Base-by-base conservation (phyloP, 2,797 vertebrate species). In the Myotis vivesi region DNA sequence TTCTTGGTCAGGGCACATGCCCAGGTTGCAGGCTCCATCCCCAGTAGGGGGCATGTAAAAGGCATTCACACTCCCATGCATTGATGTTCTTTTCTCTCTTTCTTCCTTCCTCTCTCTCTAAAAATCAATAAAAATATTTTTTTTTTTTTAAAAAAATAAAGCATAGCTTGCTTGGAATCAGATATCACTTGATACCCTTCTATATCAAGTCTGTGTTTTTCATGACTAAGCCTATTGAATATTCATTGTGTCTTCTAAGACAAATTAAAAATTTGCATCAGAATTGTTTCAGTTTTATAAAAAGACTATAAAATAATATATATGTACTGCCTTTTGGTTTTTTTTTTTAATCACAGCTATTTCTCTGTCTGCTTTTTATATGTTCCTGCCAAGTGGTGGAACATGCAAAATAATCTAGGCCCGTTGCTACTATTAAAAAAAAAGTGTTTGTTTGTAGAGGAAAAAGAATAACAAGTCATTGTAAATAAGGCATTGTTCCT, bases 291-390 rank as follows among this genome's bases (percentile, higher is more conserved):
- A 80, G 36, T 95, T 94, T 93, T 85, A 57, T 49, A 90, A 84
- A 64, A 92, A 91, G 89, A 55, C 51, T 2, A 11, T 76, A 90
- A 69, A 92, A 81, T 85, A 79, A 64, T 3, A 22, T 66, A 91
- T 76, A 71, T 73, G 81, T 94, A 80, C 95, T 96, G 80, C 90
- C 91, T 96, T 93, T n/a, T n/a, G 33, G 88, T 90, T 91, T 92
- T 89, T 92, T 22, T 49, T 75, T 62, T 6, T n/a, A n/a, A 82
- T 72, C 38, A 30, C 25, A 59, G 85, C 33, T 66, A 22, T 92
- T 95, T 95, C 53, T 95, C 95, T 85, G 77, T 95, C 92, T 89
- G 93, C 4, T 97, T 97, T 95, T 93, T 72, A 49, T 57, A 33
- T 33, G 46, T 94, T 90, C 66, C 51, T 83, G 94, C 94, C 94